Percentiles rank a stretch among this genome's conserved stretches.
Conservation (phyloP, 2,113 vertebrate genomes). For the Promerops cafer region DNA sequence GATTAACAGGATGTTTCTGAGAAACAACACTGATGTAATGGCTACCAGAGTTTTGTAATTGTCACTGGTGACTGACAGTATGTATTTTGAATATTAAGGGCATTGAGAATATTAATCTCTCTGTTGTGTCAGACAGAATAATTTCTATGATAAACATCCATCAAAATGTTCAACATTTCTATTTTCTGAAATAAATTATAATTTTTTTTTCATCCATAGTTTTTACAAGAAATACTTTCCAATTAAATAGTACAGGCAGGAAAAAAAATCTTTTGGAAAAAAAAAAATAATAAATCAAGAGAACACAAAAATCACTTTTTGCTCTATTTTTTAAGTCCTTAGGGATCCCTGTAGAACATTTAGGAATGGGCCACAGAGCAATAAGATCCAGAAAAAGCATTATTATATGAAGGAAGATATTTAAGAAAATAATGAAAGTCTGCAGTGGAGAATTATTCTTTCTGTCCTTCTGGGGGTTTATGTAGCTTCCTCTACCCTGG, state of each 20-base stretch:
- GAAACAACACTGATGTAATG: background rate
- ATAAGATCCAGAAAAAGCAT: background rate
- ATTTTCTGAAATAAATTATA: background rate
- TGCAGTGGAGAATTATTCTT: background rate
- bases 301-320: background rate
- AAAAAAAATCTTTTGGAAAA: background rate
- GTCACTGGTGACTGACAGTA: background rate
- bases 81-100: background rate
- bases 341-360: background rate
- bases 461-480: background rate
- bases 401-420: background rate
- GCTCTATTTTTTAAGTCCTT: background rate
- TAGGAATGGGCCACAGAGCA: background rate
- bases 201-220: background rate
- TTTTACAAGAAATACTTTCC: background rate
- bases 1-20: conserved; percentile 1
- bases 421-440: background rate
- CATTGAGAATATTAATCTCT: background rate
- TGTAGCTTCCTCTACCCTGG: background rate
- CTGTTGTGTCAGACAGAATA: background rate
- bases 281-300: background rate
- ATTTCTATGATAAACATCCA: background rate
- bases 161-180: background rate
- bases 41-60: background rate
- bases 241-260: background rate